A percentile compares a stretch with the other conserved stretches of the same genome.
phyloP scores from a whole-genome alignment of 1,140 invertebrate genomes.

The Drosophila tani region DNA sequence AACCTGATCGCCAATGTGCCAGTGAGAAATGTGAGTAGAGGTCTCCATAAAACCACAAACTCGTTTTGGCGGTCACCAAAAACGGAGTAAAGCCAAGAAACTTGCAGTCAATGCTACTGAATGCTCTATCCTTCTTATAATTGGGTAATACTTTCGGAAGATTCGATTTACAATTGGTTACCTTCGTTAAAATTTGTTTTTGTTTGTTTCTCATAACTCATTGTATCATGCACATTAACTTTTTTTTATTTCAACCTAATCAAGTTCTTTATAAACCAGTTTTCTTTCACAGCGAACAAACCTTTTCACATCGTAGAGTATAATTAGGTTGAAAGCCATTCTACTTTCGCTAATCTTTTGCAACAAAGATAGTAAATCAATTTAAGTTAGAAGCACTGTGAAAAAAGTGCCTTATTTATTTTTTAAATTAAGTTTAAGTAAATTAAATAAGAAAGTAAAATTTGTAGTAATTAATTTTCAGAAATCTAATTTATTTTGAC shows the following conservation, averaged over 20 bases:
- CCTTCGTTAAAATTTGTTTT: not conserved
- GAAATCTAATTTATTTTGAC: no score
- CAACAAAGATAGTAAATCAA: constrained; percentile 15
- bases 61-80: no score
- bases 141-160: not conserved
- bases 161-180: not conserved
- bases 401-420: not conserved
- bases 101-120: no score
- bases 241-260: no score
- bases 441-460: no score
- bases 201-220: no score
- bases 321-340: constrained; percentile 6
- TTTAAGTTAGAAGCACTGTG: not conserved
- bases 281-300: not conserved
- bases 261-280: not conserved
- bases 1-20: constrained; percentile 90
- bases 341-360: constrained; percentile 13
- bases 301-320: not conserved
- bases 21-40: constrained; percentile 89
- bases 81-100: not conserved
- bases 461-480: no score
- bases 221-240: no score
- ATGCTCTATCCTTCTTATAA: constrained; percentile 4
- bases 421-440: no score
- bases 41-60: no score